These are phyloP conservation scores for Micronisus gabar DNA, from an alignment of 2,113 vertebrate species.

Conservation along the genomic window DNA sequence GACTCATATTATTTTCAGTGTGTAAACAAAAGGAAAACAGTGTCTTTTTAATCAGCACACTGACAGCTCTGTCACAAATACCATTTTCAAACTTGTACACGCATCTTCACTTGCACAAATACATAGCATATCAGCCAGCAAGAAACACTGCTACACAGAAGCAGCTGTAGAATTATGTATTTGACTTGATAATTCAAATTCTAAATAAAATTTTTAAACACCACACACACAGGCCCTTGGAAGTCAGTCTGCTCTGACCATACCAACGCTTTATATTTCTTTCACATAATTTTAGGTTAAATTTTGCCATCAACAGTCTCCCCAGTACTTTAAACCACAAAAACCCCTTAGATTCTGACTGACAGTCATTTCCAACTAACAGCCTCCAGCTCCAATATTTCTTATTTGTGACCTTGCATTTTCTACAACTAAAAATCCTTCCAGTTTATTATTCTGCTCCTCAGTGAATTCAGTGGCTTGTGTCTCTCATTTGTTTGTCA, in stretches of 20 bases:
- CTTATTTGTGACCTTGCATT: background rate
- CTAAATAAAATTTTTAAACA: background rate
- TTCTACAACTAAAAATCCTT: background rate
- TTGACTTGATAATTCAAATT: background rate
- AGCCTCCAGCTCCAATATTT: background rate
- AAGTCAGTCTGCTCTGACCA: background rate
- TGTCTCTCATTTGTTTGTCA: background rate
- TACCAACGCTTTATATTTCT: background rate
- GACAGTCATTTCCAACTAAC: slow-evolving; percentile 19
- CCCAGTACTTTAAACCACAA: background rate
- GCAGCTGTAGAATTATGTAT: background rate
- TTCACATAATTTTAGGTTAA: background rate
- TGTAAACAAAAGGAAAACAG: background rate
- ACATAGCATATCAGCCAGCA: background rate
- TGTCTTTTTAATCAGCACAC: background rate
- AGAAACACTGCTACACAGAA: background rate
- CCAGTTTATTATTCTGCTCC: background rate
- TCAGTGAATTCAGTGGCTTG: background rate
- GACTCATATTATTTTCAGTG: background rate
- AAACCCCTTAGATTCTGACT: background rate
- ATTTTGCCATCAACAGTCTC: background rate
- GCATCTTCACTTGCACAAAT: background rate
- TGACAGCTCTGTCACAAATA: background rate
- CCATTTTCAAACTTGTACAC: background rate
- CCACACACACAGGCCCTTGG: background rate